Conservation (phyloP, 1,140 invertebrate species). For the Tribolium castaneum region DNA sequence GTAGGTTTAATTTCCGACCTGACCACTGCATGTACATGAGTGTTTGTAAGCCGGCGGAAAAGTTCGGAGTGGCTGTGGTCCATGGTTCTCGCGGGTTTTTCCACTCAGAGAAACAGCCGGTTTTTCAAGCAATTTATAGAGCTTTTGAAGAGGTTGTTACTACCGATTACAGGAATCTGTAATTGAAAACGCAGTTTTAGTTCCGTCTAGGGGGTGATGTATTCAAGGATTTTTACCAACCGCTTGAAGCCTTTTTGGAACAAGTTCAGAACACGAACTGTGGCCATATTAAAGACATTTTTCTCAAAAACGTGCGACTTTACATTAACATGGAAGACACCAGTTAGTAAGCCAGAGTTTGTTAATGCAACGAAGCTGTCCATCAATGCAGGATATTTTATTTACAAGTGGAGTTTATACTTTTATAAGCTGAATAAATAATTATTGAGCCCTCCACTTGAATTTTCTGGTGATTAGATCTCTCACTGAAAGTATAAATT, state of each 20-base stretch:
- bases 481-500: too few relatives aligned
- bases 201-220: slow-evolving; percentile 66
- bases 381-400: neutral
- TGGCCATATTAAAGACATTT: slow-evolving; percentile 66
- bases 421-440: neutral
- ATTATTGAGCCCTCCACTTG: neutral
- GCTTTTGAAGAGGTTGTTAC: slow-evolving; percentile 73
- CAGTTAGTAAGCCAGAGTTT: neutral
- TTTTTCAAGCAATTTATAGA: slow-evolving; percentile 82
- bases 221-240: slow-evolving; percentile 64
- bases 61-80: slow-evolving; percentile 82
- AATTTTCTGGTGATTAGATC: neutral
- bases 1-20: slow-evolving; percentile 91
- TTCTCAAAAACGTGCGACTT: slow-evolving; percentile 63
- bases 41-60: slow-evolving; percentile 81
- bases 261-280: slow-evolving; percentile 64
- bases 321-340: slow-evolving; percentile 8
- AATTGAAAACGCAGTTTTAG: slow-evolving; percentile 60
- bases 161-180: slow-evolving; percentile 30
- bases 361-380: neutral
- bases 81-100: slow-evolving; percentile 91
- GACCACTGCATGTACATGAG: slow-evolving; percentile 96
- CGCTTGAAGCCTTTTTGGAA: slow-evolving; percentile 65
- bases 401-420: neutral
- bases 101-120: slow-evolving; percentile 85